Percentiles rank a stretch among this genome's conserved stretches.
Evolutionary conservation across 2,888 invertebrate species (phyloP).

Genomic region (Dione vanillae): DNA sequence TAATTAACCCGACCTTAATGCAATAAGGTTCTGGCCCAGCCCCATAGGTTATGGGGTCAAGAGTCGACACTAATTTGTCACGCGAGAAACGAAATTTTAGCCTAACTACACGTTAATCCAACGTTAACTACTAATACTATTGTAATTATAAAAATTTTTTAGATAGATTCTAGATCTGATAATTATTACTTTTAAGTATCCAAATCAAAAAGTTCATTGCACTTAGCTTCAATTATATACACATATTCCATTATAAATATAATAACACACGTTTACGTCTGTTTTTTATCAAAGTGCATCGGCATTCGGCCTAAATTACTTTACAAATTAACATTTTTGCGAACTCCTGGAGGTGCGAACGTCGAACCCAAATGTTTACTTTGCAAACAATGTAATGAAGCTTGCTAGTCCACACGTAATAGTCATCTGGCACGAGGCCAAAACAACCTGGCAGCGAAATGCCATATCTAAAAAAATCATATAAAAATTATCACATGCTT

Average conservation of each 20-base stretch:
- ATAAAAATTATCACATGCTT: neutral
- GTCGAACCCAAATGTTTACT: constrained; percentile 37
- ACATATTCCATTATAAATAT: neutral
- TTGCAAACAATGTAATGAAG: constrained; percentile 35
- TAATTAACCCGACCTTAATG: constrained; percentile 36
- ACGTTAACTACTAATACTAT: too few relatives aligned
- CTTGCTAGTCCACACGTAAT: constrained; percentile 30
- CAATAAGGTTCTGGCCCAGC: constrained; percentile 31
- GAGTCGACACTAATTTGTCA: constrained; percentile 28
- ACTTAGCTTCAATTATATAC: neutral
- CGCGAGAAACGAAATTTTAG: constrained; percentile 7
- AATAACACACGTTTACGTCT: constrained; percentile 3
- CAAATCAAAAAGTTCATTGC: neutral
- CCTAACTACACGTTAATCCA: neutral
- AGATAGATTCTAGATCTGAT: too few relatives aligned
- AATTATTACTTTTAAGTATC: neutral
- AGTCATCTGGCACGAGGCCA: constrained; percentile 33
- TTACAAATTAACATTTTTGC: constrained; percentile 31
- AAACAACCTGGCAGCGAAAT: neutral
- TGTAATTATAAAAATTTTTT: too few relatives aligned
- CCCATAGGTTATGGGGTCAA: constrained; percentile 30
- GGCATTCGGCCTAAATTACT: constrained; percentile 7
- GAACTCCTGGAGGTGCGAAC: constrained; percentile 22
- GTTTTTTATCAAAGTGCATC: constrained; percentile 27
- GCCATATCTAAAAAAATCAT: neutral